Conservation (phyloP, 2,888 invertebrate genomes). For the Platycheirus rosarum region DNA sequence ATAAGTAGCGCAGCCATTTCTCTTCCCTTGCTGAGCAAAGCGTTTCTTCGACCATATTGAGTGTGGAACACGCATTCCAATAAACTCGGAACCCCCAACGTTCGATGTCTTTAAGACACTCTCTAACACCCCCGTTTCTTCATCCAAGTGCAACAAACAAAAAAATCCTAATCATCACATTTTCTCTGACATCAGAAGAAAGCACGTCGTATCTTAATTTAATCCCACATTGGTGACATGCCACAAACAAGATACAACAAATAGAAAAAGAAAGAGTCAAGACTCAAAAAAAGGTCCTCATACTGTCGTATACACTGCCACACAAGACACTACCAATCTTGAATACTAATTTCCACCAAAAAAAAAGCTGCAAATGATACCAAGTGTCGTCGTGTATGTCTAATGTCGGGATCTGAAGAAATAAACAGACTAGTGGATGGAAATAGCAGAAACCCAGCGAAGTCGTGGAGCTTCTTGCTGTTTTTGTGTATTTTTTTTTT, state of each 20-base stretch:
- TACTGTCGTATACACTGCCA: constrained; percentile 49
- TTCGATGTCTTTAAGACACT: constrained; percentile 47
- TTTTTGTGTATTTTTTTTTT: not conserved
- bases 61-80: constrained; percentile 53
- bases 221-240: constrained; percentile 72
- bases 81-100: constrained; percentile 62
- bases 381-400: constrained; percentile 54
- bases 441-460: constrained; percentile 53
- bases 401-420: constrained; percentile 49
- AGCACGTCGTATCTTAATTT: constrained; percentile 73
- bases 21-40: constrained; percentile 26
- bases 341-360: constrained; percentile 67
- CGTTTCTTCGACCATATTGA: constrained; percentile 35
- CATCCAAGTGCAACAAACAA: constrained; percentile 7
- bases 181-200: constrained; percentile 61
- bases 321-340: constrained; percentile 69
- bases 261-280: constrained; percentile 25
- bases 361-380: constrained; percentile 61
- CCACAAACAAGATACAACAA: constrained; percentile 57
- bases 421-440: constrained; percentile 20
- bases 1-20: constrained; percentile 36
- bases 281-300: constrained; percentile 51
- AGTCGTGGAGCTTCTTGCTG: constrained; percentile 27
- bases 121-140: not conserved
- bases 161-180: constrained; percentile 70